Evolutionary conservation across 2,113 vertebrate species (phyloP).

Genomic region (Anhinga anhinga): DNA sequence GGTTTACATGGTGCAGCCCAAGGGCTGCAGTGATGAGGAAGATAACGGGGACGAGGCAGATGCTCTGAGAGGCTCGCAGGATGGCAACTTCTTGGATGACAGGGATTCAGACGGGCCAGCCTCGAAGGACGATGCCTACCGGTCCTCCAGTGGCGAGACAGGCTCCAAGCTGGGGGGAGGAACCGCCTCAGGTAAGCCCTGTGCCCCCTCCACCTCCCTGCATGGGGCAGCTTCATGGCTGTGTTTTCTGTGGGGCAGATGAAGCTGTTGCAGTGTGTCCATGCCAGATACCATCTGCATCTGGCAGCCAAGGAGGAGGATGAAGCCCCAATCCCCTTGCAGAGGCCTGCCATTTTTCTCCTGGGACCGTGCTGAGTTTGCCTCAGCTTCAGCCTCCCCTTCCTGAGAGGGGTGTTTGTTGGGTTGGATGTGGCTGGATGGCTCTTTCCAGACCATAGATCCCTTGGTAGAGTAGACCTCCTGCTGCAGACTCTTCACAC

Average conservation of each 20-base stretch:
- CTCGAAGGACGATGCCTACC: conserved; percentile 79
- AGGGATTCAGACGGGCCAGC: conserved; percentile 80
- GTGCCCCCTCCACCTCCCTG: neutral
- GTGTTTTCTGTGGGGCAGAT: accelerated
- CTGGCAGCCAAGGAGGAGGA: neutral
- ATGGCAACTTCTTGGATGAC: conserved; percentile 78
- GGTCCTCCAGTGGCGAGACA: conserved; percentile 57
- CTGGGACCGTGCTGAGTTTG: accelerated
- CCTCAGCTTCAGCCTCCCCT: neutral
- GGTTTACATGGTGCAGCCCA: conserved; percentile 98
- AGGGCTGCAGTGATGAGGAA: conserved; percentile 95
- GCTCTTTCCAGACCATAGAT: too few relatives aligned
- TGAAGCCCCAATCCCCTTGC: neutral
- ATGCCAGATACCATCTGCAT: neutral
- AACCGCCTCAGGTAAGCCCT: conserved; percentile 69
- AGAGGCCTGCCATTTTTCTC: neutral
- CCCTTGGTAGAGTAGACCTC: neutral
- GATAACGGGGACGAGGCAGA: conserved; percentile 83
- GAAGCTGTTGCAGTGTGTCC: neutral
- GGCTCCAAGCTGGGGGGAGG: conserved; percentile 65
- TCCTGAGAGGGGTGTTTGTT: neutral
- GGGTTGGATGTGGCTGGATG: neutral
- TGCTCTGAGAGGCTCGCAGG: conserved; percentile 70
- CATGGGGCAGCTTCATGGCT: accelerated
- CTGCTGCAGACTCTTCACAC: neutral